Base-by-base conservation (phyloP, 2,888 invertebrate species). In the Philereme transversata region DNA sequence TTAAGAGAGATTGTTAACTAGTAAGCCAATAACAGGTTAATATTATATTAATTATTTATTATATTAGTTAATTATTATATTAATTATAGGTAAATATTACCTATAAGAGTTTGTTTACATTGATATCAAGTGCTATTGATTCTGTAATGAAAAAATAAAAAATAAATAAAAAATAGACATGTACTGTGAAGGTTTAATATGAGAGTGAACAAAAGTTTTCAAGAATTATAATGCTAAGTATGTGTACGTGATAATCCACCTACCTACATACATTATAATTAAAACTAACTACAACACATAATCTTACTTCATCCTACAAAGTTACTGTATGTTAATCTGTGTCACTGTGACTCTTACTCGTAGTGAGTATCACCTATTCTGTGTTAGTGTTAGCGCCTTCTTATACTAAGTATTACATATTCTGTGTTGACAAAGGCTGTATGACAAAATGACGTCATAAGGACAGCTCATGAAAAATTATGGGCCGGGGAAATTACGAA, bases 401-500 rank as follows among this genome's bases (percentile, higher is more conserved):
- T 57, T 40, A 34, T 51, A 54, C 45, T 33, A 4, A 36, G 33
- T 49, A 5, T 54, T 34, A 4, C n/a, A 9, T 38, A 49, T 33
- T 50, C 53, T 50, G 53, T 55, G 51, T 43, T 43, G 43, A 49
- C 49, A 34, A 59, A 60, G 54, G 43, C 51, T 56, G 66, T 70
- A 63, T 64, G 57, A 56, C 59, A 61, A 70, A 68, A 68, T 67
- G 64, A 67, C 64, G 65, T 62, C 58, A 64, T 65, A 65, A 67
- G 62, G 69, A 63, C 61, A 60, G 55, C 77, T 85, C 84, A 86
- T 88, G 87, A 90, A 89, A 89, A 89, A 88, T 90, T 86, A 89
- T 86, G 83, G 81, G 81, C 82, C 78, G 69, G 75, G 86, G 78
- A 84, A 87, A 87, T 90, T 86, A 84, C 81, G 76, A 90, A 92